phyloP scores from a whole-genome alignment of 2,888 invertebrate genomes.

The Epirrhoe tristata region DNA sequence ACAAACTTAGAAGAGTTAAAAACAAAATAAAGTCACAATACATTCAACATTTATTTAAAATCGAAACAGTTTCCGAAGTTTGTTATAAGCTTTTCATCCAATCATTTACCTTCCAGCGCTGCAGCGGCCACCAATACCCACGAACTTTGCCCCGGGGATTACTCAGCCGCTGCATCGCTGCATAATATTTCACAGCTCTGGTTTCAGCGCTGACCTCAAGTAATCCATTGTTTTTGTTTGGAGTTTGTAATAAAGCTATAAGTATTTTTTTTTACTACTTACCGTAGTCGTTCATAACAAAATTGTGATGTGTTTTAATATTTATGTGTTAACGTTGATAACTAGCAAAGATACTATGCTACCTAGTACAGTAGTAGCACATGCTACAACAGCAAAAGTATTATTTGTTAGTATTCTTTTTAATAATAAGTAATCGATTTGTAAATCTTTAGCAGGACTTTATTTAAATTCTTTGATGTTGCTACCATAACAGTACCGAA shows the following conservation, averaged over 20 bases:
- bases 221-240: slow-evolving; percentile 26
- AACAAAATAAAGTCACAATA: slow-evolving; percentile 7
- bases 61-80: slow-evolving; percentile 27
- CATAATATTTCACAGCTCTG: slow-evolving; percentile 30
- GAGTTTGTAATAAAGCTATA: neutral
- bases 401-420: no score
- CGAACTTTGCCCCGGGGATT: slow-evolving; percentile 35
- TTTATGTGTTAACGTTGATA: no score
- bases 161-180: slow-evolving; percentile 33
- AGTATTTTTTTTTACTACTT: no score
- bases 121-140: slow-evolving; percentile 30
- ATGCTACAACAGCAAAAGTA: no score
- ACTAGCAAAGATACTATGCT: no score
- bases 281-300: neutral
- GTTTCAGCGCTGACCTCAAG: slow-evolving; percentile 28
- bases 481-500: no score
- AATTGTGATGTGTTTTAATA: neutral
- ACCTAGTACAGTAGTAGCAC: no score
- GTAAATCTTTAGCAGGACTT: no score
- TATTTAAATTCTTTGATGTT: no score
- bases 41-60: slow-evolving; percentile 27
- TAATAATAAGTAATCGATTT: no score
- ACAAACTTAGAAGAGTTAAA: neutral
- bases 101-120: slow-evolving; percentile 35
- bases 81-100: slow-evolving; percentile 36